Evolutionary conservation across 2,888 invertebrate genomes (phyloP).

Genomic region (Nemoura dubitans): DNA sequence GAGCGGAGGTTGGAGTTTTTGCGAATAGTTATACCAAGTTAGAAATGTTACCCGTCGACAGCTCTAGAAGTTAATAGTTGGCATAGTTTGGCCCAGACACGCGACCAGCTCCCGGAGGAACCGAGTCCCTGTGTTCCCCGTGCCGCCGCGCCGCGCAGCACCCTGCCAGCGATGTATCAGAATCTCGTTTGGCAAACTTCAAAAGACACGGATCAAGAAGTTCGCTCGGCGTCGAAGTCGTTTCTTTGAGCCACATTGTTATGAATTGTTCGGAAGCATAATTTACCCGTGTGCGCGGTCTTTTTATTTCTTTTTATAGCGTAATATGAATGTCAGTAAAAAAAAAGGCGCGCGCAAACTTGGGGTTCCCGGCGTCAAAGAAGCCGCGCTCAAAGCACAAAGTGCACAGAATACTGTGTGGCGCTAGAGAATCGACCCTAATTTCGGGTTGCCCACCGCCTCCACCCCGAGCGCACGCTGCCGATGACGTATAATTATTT

Average conservation of each 20-base stretch:
- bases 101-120: not conserved
- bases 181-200: slow-evolving; percentile 7
- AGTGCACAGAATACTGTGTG: no score
- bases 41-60: slow-evolving; percentile 16
- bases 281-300: no score
- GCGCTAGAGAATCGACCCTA: not conserved
- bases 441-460: not conserved
- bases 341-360: not conserved
- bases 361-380: no score
- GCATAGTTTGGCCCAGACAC: slow-evolving; percentile 14
- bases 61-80: slow-evolving; percentile 24
- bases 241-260: not conserved
- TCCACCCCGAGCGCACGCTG: not conserved
- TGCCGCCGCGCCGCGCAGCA: no score
- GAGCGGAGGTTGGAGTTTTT: not conserved
- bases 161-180: not conserved
- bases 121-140: not conserved
- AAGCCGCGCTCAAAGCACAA: no score
- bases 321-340: not conserved
- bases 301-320: not conserved
- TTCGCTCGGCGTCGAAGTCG: not conserved
- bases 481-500: slow-evolving; percentile 28
- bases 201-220: not conserved
- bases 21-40: slow-evolving; percentile 22
- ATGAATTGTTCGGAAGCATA: not conserved